Conservation (phyloP, 2,797 vertebrate species). For the Alauda arvensis region DNA sequence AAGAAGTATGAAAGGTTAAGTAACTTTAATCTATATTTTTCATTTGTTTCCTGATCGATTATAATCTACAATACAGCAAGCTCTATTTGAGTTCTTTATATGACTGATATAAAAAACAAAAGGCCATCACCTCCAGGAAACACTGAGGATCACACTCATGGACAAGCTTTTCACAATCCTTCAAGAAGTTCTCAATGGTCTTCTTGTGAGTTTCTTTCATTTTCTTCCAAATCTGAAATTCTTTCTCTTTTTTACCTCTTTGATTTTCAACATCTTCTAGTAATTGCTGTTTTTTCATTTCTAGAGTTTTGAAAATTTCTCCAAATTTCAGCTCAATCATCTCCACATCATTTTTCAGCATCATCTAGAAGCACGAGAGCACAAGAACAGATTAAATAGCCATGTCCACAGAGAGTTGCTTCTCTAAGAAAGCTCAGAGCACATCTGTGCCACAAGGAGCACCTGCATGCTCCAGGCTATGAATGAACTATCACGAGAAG, state of each 20-base stretch:
- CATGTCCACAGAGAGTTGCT: background rate
- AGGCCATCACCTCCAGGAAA: constrained; percentile 66
- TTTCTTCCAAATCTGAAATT: constrained; percentile 60
- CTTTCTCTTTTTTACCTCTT: constrained; percentile 48
- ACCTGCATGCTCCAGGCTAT: background rate
- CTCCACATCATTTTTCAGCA: constrained; percentile 45
- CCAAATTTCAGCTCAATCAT: constrained; percentile 48
- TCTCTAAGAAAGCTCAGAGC: background rate
- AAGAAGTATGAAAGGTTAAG: background rate
- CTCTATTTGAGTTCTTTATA: background rate
- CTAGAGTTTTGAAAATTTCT: constrained; percentile 57
- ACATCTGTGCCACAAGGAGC: background rate
- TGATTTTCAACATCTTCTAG: constrained; percentile 58
- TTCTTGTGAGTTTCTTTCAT: constrained; percentile 62
- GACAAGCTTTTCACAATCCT: constrained; percentile 66
- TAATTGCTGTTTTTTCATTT: constrained; percentile 55
- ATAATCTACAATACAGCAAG: background rate
- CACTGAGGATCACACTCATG: constrained; percentile 64
- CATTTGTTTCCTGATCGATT: background rate
- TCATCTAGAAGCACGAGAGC: background rate
- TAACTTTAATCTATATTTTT: background rate
- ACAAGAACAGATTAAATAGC: background rate
- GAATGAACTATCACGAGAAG: background rate
- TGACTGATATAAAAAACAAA: background rate
- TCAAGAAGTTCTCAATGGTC: constrained; percentile 59